Percentiles rank a stretch among this genome's conserved stretches.
These are phyloP conservation scores for Andrena bicolor DNA, from an alignment of 2,888 invertebrate species.

Conservation along the genomic window DNA sequence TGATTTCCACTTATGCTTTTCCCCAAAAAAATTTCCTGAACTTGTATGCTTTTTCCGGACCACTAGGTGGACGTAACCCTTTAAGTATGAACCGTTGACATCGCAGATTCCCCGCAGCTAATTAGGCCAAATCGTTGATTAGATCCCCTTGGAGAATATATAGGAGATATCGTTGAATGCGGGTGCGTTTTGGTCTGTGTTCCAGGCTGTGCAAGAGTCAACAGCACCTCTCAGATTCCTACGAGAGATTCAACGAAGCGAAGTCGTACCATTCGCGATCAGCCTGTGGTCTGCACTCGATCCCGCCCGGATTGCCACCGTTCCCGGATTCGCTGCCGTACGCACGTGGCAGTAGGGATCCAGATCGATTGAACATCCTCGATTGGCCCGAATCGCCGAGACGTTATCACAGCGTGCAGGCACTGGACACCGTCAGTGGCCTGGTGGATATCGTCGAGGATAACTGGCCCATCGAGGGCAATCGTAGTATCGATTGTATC, in stretches of 20 bases:
- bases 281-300: constrained; percentile 80
- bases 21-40: too few relatives aligned
- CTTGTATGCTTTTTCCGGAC: too few relatives aligned
- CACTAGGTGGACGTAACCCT: too few relatives aligned
- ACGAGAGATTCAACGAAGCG: constrained; percentile 79
- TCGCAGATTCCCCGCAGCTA: too few relatives aligned
- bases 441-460: constrained; percentile 84
- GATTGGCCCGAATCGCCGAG: constrained; percentile 82
- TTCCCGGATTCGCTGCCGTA: constrained; percentile 77
- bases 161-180: too few relatives aligned
- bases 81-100: too few relatives aligned
- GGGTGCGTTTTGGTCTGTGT: background rate
- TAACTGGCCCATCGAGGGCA: constrained; percentile 81
- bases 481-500: constrained; percentile 82
- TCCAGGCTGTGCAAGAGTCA: constrained; percentile 82
- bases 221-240: constrained; percentile 81
- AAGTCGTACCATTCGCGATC: constrained; percentile 80
- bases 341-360: constrained; percentile 71
- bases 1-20: too few relatives aligned
- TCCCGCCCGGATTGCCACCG: constrained; percentile 75
- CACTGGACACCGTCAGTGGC: constrained; percentile 82
- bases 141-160: too few relatives aligned
- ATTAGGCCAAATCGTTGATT: too few relatives aligned
- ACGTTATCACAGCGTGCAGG: constrained; percentile 82
- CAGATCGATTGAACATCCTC: constrained; percentile 81